These are phyloP conservation scores for Tricholauxania praeusta DNA, from an alignment of 2,888 invertebrate genomes.

Conservation along the genomic window DNA sequence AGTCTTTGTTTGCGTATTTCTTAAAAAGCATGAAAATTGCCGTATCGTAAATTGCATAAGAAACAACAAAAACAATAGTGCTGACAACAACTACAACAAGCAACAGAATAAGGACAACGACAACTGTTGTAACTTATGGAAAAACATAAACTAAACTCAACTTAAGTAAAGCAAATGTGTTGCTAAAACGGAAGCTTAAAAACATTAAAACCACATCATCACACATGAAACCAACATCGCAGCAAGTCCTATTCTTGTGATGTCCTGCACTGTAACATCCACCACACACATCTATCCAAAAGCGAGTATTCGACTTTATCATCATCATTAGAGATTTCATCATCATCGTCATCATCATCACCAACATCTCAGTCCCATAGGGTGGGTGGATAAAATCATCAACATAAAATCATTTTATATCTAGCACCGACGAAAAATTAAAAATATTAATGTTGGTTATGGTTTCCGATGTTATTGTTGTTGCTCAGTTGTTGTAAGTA, in stretches of 20 bases:
- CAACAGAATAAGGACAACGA: slow-evolving; percentile 6
- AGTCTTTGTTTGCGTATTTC: slow-evolving; percentile 4
- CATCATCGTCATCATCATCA: slow-evolving; percentile 24
- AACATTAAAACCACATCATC: slow-evolving; percentile 35
- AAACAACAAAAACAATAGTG: not conserved
- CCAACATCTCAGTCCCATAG: slow-evolving; percentile 3
- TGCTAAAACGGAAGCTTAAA: slow-evolving; percentile 33
- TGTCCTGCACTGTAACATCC: slow-evolving; percentile 1
- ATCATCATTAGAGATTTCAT: slow-evolving; percentile 23
- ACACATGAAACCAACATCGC: slow-evolving; percentile 31
- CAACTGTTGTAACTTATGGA: slow-evolving; percentile 20
- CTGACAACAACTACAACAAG: not conserved
- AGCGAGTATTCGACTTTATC: not conserved
- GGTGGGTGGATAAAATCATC: not conserved
- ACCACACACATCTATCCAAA: not conserved
- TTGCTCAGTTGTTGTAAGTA: too few species aligned
- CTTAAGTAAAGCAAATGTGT: slow-evolving; percentile 27
- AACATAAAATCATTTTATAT: not conserved
- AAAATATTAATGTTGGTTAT: not conserved
- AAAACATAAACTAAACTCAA: slow-evolving; percentile 20
- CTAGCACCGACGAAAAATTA: not conserved
- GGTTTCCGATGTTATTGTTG: too few species aligned
- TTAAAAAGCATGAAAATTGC: slow-evolving; percentile 22
- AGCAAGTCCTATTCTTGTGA: slow-evolving; percentile 3
- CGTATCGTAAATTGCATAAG: slow-evolving; percentile 19